Percentiles rank a stretch among this genome's conserved stretches.
phyloP scores from a whole-genome alignment of 1,140 invertebrate species.

The Hyles euphorbiae region DNA sequence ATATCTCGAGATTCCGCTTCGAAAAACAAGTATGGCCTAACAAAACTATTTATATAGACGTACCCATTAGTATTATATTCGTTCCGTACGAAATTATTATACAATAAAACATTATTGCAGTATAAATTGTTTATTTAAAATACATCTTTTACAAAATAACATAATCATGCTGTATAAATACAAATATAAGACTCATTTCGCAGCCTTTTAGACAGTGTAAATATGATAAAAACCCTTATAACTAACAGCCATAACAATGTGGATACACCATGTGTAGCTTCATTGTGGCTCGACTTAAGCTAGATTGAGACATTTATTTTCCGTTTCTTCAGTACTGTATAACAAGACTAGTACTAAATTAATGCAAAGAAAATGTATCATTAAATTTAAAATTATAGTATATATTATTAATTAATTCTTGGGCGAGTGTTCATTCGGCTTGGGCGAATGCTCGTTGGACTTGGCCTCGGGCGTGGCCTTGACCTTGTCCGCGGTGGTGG shows the following conservation, averaged over 20 bases:
- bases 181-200: slow-evolving; percentile 6
- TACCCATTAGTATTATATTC: too few relatives aligned
- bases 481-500: slow-evolving; percentile 73
- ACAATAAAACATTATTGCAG: slow-evolving; percentile 18
- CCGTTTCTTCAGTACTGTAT: too few relatives aligned
- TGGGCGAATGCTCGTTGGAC: slow-evolving; percentile 33
- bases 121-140: slow-evolving; percentile 18
- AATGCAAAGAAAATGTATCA: too few relatives aligned
- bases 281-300: slow-evolving; percentile 19
- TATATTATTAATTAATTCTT: too few relatives aligned
- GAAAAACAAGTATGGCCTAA: slow-evolving; percentile 10
- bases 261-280: slow-evolving; percentile 25
- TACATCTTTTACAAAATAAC: slow-evolving; percentile 3
- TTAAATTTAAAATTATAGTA: too few relatives aligned
- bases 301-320: too few relatives aligned
- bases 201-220: not conserved
- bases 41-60: too few relatives aligned
- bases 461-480: slow-evolving; percentile 58
- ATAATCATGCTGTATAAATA: not conserved
- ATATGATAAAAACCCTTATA: slow-evolving; percentile 15
- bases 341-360: too few relatives aligned
- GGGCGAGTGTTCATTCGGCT: too few relatives aligned
- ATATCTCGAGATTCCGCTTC: slow-evolving; percentile 12
- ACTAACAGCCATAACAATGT: slow-evolving; percentile 30
- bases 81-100: slow-evolving; percentile 15